phyloP scores from a whole-genome alignment of 2,113 vertebrate species.

The Cinclus cinclus region DNA sequence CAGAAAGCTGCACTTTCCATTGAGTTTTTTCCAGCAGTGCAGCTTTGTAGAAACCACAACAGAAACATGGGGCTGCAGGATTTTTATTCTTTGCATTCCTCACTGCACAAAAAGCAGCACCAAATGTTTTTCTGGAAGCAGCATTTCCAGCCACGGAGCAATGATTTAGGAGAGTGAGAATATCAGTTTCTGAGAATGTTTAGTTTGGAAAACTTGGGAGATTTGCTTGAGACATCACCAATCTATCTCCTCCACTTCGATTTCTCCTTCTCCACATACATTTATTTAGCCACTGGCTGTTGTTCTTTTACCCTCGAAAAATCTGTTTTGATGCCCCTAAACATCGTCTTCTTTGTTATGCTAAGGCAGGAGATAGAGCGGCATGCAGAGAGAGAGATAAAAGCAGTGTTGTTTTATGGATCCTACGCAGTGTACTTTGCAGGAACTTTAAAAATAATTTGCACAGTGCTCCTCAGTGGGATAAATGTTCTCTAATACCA shows the following conservation, averaged over 20 bases:
- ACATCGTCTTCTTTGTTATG: slow-evolving; percentile 26
- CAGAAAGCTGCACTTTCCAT: slow-evolving; percentile 5
- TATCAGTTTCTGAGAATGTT: slow-evolving; percentile 48
- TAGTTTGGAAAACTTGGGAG: slow-evolving; percentile 1
- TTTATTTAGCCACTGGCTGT: slow-evolving; percentile 33
- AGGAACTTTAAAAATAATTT: slow-evolving; percentile 30
- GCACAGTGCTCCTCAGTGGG: background rate
- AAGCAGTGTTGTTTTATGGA: slow-evolving; percentile 16
- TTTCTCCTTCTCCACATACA: background rate
- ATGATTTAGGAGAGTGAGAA: slow-evolving; percentile 20
- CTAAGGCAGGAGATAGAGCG: background rate
- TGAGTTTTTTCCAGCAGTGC: slow-evolving; percentile 27
- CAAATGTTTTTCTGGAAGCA: slow-evolving; percentile 49
- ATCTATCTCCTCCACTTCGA: slow-evolving; percentile 4
- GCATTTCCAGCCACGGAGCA: slow-evolving; percentile 22
- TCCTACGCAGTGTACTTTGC: slow-evolving; percentile 17
- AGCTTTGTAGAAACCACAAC: slow-evolving; percentile 42
- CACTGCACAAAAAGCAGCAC: background rate
- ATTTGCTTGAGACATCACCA: background rate
- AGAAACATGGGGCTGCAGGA: background rate
- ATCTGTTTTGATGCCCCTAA: slow-evolving; percentile 9
- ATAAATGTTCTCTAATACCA: background rate
- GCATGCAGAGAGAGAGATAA: background rate
- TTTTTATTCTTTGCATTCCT: slow-evolving; percentile 37
- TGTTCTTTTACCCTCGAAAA: slow-evolving; percentile 20